Conservation (phyloP, 2,888 invertebrate genomes). For the Cheilosia pagana region DNA sequence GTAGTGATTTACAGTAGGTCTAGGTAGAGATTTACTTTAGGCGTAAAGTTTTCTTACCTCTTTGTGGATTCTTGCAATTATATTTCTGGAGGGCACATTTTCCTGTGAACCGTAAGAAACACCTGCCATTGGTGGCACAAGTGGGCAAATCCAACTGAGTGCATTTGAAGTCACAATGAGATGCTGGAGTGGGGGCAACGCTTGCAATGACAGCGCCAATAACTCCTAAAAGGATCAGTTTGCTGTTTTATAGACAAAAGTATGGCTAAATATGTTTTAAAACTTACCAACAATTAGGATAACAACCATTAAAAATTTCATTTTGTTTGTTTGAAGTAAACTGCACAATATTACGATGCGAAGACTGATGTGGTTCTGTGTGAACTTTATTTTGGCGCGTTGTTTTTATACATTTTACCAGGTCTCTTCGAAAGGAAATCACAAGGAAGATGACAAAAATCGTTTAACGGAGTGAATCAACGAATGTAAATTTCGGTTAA, state of each 20-base stretch:
- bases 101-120: conserved; percentile 78
- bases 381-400: too few relatives aligned
- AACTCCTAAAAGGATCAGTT: background rate
- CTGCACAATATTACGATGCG: too few relatives aligned
- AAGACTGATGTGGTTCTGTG: too few relatives aligned
- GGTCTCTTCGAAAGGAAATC: too few relatives aligned
- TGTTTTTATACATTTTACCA: too few relatives aligned
- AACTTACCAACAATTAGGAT: conserved; percentile 38
- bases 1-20: too few relatives aligned
- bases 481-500: too few relatives aligned
- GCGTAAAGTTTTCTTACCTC: background rate
- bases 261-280: too few relatives aligned
- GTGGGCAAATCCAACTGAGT: conserved; percentile 76
- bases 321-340: conserved; percentile 14
- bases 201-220: conserved; percentile 20
- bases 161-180: conserved; percentile 77
- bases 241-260: too few relatives aligned
- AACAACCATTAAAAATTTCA: conserved; percentile 42
- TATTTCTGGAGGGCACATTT: conserved; percentile 78
- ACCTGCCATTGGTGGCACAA: conserved; percentile 79
- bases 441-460: too few relatives aligned
- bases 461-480: too few relatives aligned
- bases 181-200: conserved; percentile 27
- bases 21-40: too few relatives aligned
- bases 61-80: conserved; percentile 79